These are phyloP conservation scores for Rhea pennata DNA, from an alignment of 2,113 vertebrate genomes.

Conservation along the genomic window DNA sequence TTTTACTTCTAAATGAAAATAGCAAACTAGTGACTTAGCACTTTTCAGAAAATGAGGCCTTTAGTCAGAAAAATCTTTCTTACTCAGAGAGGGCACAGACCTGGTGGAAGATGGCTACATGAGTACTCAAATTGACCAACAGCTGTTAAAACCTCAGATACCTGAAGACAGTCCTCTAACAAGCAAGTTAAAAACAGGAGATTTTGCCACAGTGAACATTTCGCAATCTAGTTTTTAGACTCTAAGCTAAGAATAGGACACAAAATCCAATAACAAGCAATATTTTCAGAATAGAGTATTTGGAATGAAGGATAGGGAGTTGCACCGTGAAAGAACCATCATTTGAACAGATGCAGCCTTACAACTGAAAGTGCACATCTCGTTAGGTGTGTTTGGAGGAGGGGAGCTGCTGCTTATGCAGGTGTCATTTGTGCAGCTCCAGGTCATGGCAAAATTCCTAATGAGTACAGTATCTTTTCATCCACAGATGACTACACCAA, in stretches of 20 bases:
- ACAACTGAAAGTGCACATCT: background rate
- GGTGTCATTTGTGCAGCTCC: background rate
- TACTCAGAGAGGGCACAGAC: background rate
- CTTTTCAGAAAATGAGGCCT: background rate
- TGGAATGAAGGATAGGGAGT: background rate
- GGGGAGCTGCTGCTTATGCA: background rate
- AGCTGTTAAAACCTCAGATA: background rate
- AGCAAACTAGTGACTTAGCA: background rate
- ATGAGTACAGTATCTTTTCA: background rate
- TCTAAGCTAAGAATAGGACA: background rate
- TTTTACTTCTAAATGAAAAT: background rate
- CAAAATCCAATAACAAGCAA: background rate
- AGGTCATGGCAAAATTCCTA: background rate
- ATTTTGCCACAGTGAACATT: background rate
- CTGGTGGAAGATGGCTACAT: background rate
- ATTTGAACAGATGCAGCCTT: background rate
- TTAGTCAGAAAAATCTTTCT: background rate
- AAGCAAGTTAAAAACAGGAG: background rate
- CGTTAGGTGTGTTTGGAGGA: background rate
- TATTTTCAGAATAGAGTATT: background rate
- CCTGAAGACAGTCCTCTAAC: background rate
- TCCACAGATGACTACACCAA: background rate
- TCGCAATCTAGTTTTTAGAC: background rate
- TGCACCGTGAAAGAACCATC: background rate
- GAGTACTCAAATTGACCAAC: background rate